Evolutionary conservation across 2,888 invertebrate genomes (phyloP).

Genomic region (Caenorhabditis drosophilae): DNA sequence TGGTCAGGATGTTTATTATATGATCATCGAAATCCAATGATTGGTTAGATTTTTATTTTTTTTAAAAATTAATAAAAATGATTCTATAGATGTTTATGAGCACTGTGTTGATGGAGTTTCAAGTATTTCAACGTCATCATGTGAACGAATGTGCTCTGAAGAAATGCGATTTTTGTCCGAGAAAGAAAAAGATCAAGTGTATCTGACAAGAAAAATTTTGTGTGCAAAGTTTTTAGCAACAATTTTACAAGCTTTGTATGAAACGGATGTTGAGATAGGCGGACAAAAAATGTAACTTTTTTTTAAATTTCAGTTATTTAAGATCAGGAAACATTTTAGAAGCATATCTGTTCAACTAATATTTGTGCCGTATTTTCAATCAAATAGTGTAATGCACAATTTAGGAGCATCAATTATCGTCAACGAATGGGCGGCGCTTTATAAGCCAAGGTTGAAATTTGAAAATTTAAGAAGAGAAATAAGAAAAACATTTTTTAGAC

Average conservation of each 20-base stretch:
- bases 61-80: background rate
- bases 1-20: conserved; percentile 61
- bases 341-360: conserved; percentile 49
- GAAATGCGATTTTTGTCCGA: conserved; percentile 44
- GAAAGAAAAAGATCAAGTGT: conserved; percentile 49
- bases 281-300: conserved; percentile 44
- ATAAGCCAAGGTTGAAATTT: conserved; percentile 10
- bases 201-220: conserved; percentile 59
- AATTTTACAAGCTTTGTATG: conserved; percentile 45
- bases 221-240: conserved; percentile 61
- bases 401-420: conserved; percentile 55
- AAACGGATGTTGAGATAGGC: conserved; percentile 24
- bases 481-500: conserved; percentile 7
- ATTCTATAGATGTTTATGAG: conserved; percentile 31
- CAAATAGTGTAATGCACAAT: conserved; percentile 54
- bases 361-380: conserved; percentile 55
- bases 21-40: conserved; percentile 56
- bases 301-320: too few species aligned
- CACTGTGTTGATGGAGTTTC: conserved; percentile 33
- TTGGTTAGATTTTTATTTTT: conserved; percentile 37
- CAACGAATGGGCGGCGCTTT: conserved; percentile 55
- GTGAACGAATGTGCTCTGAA: conserved; percentile 50
- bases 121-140: conserved; percentile 16
- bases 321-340: too few species aligned
- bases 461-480: too few species aligned